Percentiles rank a stretch among this genome's conserved stretches.
These are phyloP conservation scores for Eutolmus rufibarbis DNA, from an alignment of 2,888 invertebrate species.

Conservation along the genomic window DNA sequence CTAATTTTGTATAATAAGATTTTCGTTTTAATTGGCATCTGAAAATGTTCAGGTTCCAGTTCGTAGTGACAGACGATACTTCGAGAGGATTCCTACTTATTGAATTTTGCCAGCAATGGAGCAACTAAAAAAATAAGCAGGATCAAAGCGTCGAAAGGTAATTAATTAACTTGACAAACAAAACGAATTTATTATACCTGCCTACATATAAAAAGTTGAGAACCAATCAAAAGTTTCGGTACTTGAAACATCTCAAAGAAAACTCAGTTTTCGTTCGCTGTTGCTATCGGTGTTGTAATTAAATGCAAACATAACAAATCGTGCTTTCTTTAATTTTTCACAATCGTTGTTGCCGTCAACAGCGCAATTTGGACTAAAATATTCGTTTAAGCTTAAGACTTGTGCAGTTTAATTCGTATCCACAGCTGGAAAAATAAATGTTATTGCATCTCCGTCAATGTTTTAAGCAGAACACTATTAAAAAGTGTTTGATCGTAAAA, in stretches of 20 bases:
- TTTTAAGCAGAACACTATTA: neutral
- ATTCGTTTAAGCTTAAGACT: neutral
- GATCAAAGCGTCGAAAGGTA: too few species aligned
- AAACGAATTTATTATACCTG: too few species aligned
- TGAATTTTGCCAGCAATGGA: too few species aligned
- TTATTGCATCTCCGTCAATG: neutral
- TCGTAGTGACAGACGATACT: too few species aligned
- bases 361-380: neutral
- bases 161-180: too few species aligned
- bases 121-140: neutral
- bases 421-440: neutral
- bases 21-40: too few species aligned
- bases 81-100: too few species aligned
- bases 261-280: neutral
- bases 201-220: neutral
- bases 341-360: neutral
- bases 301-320: neutral
- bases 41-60: too few species aligned
- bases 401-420: neutral
- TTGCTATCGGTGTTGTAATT: neutral
- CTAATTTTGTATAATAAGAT: too few species aligned
- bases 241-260: neutral
- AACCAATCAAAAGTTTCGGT: neutral
- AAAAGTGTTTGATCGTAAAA: neutral
- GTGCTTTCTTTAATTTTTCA: neutral